Evolutionary conservation across 2,113 vertebrate species (phyloP).

Genomic region (Sclerurus mexicanus): DNA sequence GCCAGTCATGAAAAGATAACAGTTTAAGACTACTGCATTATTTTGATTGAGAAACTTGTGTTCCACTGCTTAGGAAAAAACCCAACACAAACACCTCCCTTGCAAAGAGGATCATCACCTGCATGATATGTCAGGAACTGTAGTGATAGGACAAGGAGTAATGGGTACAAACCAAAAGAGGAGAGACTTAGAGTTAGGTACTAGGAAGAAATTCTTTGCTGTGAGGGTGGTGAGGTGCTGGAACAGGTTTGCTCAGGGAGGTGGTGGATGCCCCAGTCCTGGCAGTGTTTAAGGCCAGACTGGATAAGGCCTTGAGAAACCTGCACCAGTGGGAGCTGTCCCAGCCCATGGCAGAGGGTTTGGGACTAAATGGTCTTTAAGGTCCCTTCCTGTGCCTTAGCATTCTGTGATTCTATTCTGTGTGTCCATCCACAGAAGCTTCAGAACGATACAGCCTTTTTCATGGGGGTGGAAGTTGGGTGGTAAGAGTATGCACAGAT

Average conservation of each 20-base stretch:
- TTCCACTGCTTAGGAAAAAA: not conserved
- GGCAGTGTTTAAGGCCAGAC: not conserved
- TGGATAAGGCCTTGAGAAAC: not conserved
- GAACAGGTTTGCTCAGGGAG: not conserved
- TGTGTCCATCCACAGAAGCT: not conserved
- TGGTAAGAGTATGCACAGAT: not conserved
- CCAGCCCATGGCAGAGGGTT: not conserved
- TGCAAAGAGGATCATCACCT: not conserved
- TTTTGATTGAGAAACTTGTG: not conserved
- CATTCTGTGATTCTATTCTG: not conserved
- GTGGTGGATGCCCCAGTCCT: not conserved
- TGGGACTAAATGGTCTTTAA: not conserved
- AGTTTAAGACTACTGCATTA: not conserved
- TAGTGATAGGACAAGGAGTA: not conserved
- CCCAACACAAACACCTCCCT: fast-evolving
- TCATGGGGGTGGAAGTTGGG: not conserved
- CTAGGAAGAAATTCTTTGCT: not conserved
- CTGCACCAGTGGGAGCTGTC: not conserved
- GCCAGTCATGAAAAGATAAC: not conserved
- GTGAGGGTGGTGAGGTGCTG: not conserved
- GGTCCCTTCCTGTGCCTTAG: not conserved
- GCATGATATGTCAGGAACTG: not conserved
- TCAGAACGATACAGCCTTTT: not conserved
- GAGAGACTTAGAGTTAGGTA: not conserved
- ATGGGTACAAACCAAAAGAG: not conserved